Percentiles rank a stretch among this genome's conserved stretches.
Evolutionary conservation across 1,140 invertebrate genomes (phyloP).

Genomic region (Leucophenga varia): DNA sequence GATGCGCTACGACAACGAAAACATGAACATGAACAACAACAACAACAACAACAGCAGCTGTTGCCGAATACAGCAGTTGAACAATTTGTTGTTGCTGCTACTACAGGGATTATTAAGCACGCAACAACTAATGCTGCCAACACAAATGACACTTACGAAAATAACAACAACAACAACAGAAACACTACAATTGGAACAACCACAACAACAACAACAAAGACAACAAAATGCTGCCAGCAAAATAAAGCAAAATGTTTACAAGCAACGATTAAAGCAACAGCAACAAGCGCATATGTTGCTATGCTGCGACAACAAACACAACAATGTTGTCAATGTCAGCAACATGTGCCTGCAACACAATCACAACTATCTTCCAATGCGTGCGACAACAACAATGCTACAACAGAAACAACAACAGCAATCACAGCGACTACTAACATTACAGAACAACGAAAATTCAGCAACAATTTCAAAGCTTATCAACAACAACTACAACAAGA

Average conservation of each 20-base stretch:
- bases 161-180: not conserved
- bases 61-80: constrained; percentile 14
- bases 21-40: constrained; percentile 7
- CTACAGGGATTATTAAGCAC: constrained; percentile 27
- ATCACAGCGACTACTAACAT: constrained; percentile 3
- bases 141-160: too few species aligned
- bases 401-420: constrained; percentile 20
- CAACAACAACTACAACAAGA: constrained; percentile 8
- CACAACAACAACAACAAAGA: too few species aligned
- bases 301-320: too few species aligned
- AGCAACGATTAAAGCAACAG: constrained; percentile 7
- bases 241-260: not conserved
- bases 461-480: constrained; percentile 15
- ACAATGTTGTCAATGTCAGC: too few species aligned
- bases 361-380: constrained; percentile 49
- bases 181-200: too few species aligned
- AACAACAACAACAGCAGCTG: constrained; percentile 11
- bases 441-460: constrained; percentile 2
- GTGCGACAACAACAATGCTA: constrained; percentile 12
- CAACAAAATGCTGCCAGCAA: constrained; percentile 7
- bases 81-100: constrained; percentile 21
- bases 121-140: not conserved
- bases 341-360: constrained; percentile 24
- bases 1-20: not conserved
- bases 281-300: constrained; percentile 1